phyloP scores from a whole-genome alignment of 2,113 vertebrate genomes.

The Albula goreensis region DNA sequence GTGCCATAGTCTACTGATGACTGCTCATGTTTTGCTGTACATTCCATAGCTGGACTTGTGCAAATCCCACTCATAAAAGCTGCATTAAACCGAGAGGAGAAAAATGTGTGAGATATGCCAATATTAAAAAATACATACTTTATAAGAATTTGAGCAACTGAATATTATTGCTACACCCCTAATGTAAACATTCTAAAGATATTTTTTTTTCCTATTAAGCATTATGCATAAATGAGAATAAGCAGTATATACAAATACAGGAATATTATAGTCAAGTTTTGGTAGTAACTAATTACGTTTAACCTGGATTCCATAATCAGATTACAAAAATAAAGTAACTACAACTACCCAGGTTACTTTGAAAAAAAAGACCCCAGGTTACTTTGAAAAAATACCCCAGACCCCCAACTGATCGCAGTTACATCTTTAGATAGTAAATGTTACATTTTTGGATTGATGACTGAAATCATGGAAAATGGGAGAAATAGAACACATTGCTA shows the following conservation, averaged over 20 bases:
- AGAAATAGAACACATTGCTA: no score
- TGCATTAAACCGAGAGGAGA: conserved; percentile 1
- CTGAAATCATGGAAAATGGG: no score
- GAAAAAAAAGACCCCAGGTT: no score
- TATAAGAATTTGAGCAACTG: not conserved
- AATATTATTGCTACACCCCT: not conserved
- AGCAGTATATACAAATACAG: not conserved
- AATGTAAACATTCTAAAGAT: not conserved
- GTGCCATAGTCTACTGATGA: not conserved
- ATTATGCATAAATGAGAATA: not conserved
- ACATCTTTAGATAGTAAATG: no score
- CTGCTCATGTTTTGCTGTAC: not conserved
- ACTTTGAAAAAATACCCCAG: no score
- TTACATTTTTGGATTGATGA: no score
- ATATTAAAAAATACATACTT: not conserved
- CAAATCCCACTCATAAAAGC: not conserved
- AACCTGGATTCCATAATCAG: no score
- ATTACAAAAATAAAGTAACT: no score
- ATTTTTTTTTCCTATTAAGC: not conserved
- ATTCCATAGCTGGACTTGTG: not conserved
- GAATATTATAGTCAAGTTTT: no score
- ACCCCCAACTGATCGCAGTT: no score
- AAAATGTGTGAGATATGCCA: conserved; percentile 20
- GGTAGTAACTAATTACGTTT: no score
- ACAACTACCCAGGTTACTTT: no score